A percentile compares a stretch with the other conserved stretches of the same genome.
These are phyloP conservation scores for Oncorhynchus clarkii DNA, from an alignment of 2,113 vertebrate genomes.

Conservation along the genomic window DNA sequence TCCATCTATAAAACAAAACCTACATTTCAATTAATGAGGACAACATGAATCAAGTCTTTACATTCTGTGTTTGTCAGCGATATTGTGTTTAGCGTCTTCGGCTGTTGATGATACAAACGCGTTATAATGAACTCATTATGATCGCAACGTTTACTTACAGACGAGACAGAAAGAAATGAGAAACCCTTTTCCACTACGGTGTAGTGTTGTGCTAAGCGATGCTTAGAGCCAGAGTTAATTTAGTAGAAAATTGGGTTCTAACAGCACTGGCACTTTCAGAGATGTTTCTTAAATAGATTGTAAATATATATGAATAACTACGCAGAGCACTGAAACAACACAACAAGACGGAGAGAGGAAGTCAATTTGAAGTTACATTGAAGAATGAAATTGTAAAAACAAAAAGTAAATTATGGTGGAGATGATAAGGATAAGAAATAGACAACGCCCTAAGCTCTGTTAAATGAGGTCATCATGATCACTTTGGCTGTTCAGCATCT, in stretches of 20 bases:
- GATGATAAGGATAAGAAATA: constrained; percentile 15
- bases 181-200: constrained; percentile 9
- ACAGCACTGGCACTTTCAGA: constrained; percentile 54
- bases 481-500: neutral
- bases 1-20: constrained; percentile 40
- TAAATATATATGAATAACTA: constrained; percentile 61
- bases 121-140: constrained; percentile 36
- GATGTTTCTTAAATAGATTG: constrained; percentile 62
- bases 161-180: constrained; percentile 38
- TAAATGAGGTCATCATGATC: neutral
- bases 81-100: neutral
- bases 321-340: constrained; percentile 33
- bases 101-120: constrained; percentile 13
- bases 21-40: constrained; percentile 53
- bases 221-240: constrained; percentile 59
- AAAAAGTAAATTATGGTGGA: neutral
- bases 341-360: constrained; percentile 29
- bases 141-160: constrained; percentile 44
- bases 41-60: constrained; percentile 44
- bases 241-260: constrained; percentile 65
- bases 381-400: neutral
- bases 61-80: constrained; percentile 1
- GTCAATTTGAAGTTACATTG: neutral
- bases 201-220: constrained; percentile 6
- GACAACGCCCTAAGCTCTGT: constrained; percentile 2